Evolutionary conservation across 2,113 vertebrate genomes (phyloP).

Genomic region (Chionis minor): DNA sequence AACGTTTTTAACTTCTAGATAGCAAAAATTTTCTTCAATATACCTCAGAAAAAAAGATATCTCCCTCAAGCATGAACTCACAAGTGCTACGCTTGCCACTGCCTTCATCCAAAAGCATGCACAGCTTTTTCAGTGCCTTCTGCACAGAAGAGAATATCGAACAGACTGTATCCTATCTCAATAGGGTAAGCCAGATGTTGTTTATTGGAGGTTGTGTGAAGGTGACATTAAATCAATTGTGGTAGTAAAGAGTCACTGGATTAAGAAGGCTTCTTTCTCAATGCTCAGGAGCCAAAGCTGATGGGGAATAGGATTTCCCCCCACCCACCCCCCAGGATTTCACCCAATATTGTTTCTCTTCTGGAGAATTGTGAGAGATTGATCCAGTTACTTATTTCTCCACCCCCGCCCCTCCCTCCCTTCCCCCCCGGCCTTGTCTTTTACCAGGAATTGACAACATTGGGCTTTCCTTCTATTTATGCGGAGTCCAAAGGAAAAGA

Average conservation of each 20-base stretch:
- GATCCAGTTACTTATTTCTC: not conserved
- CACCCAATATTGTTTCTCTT: not conserved
- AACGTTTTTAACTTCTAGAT: conserved; percentile 71
- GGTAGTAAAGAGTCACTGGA: not conserved
- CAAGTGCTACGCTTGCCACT: conserved; percentile 76
- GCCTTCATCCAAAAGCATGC: conserved; percentile 79
- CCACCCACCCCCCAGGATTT: not conserved
- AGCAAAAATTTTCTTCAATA: conserved; percentile 79
- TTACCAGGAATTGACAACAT: conserved; percentile 83
- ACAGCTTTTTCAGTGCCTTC: conserved; percentile 85
- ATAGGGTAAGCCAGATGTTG: conserved; percentile 78
- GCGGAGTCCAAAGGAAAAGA: conserved; percentile 77
- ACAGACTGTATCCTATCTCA: conserved; percentile 89
- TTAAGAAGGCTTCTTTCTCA: not conserved
- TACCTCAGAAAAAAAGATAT: conserved; percentile 82
- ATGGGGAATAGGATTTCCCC: not conserved
- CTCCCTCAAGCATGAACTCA: conserved; percentile 78
- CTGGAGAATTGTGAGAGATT: not conserved
- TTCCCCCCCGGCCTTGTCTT: not conserved
- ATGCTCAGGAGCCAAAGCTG: not conserved
- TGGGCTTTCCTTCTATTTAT: conserved; percentile 86
- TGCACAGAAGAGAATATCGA: conserved; percentile 93
- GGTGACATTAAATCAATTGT: not conserved
- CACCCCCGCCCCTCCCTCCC: too few species aligned
- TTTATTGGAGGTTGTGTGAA: not conserved